phyloP scores from a whole-genome alignment of 2,888 invertebrate species.

The Linnaemya vulpina region DNA sequence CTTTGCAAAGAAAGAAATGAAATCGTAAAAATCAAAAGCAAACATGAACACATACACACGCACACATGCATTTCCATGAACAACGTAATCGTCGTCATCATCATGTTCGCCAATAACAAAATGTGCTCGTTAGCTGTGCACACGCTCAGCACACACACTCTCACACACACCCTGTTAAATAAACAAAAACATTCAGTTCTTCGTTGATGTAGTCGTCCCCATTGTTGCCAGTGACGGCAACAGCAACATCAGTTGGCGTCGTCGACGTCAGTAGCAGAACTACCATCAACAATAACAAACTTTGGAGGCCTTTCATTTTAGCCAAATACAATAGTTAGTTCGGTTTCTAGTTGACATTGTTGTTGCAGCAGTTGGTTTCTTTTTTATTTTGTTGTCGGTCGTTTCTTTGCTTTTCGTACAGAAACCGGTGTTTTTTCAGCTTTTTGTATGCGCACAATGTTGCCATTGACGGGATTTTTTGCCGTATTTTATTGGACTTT shows the following conservation, averaged over 20 bases:
- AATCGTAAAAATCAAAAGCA: conserved; percentile 64
- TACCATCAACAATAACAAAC: conserved; percentile 37
- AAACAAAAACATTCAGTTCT: conserved; percentile 18
- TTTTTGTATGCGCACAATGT: conserved; percentile 6
- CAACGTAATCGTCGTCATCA: conserved; percentile 56
- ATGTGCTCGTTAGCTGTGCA: neutral
- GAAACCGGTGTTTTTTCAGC: conserved; percentile 63
- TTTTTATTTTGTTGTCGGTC: conserved; percentile 2
- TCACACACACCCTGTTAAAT: conserved; percentile 7
- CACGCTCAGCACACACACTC: neutral
- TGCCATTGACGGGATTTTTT: neutral
- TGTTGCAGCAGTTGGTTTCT: neutral
- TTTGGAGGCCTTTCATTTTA: conserved; percentile 31
- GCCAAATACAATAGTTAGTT: conserved; percentile 43
- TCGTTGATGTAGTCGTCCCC: conserved; percentile 23
- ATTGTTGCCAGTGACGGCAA: neutral
- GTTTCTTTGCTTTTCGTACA: conserved; percentile 22
- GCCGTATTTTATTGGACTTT: neutral
- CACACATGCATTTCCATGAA: conserved; percentile 11
- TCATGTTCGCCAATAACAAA: conserved; percentile 39
- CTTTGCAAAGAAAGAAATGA: conserved; percentile 61
- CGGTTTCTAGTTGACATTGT: conserved; percentile 9
- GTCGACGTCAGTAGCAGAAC: conserved; percentile 4
- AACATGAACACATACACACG: conserved; percentile 10
- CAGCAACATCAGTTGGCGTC: conserved; percentile 22